A percentile compares a stretch with the other conserved stretches of the same genome.
Conservation (phyloP, 1,140 invertebrate species). For the Anthonomus grandis region DNA sequence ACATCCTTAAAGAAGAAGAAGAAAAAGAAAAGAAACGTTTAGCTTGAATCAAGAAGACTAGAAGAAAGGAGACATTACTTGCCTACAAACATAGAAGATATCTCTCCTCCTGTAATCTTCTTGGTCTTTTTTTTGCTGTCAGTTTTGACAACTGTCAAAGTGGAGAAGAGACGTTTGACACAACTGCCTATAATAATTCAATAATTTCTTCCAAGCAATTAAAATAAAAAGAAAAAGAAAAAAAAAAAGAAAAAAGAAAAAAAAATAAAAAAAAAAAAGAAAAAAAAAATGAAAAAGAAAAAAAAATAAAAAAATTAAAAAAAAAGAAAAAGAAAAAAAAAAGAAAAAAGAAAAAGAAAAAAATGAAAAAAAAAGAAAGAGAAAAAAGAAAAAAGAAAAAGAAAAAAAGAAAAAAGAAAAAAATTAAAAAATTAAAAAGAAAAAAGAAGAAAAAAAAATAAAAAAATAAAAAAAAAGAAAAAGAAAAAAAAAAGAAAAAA, state of each 20-base stretch:
- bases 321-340: background rate
- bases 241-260: background rate
- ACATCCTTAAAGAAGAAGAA: background rate
- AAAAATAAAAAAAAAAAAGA: background rate
- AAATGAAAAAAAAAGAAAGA: background rate
- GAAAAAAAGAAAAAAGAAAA: background rate
- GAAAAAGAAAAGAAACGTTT: too few species aligned
- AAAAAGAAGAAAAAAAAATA: background rate
- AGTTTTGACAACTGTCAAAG: too few species aligned
- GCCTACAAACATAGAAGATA: too few species aligned
- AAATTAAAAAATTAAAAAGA: background rate
- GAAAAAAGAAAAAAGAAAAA: background rate
- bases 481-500: background rate
- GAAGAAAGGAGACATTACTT: too few species aligned
- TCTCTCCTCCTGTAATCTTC: too few species aligned
- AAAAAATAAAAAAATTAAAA: background rate
- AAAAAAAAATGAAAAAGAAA: background rate
- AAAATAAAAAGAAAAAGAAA: background rate
- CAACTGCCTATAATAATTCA: too few species aligned
- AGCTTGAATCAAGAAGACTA: background rate
- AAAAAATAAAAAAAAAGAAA: background rate
- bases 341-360: background rate
- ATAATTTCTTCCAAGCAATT: too few species aligned
- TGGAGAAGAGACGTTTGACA: too few species aligned
- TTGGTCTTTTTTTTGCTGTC: too few species aligned